Base-by-base conservation (phyloP, 1,140 invertebrate genomes). In the Conus ventricosus region DNA sequence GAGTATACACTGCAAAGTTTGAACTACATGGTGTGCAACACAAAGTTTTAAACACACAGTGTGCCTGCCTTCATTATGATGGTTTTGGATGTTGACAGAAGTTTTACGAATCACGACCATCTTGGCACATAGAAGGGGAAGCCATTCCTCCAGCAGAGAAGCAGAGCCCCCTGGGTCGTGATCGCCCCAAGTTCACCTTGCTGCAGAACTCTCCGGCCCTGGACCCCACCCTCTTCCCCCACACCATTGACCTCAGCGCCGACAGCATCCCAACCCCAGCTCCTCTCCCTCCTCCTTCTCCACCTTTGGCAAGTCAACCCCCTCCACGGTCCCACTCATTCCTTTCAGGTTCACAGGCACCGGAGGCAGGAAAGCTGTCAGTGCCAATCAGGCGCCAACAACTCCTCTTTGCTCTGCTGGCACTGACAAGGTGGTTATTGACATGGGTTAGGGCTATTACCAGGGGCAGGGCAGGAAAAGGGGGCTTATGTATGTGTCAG, bases 241-340 rank as follows among this genome's bases (percentile, higher is more conserved):
- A 91, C 23, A 84, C 63, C 55, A 87, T 80, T 23, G 88, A 89
- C 88, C 88, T 86, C 88, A 91, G 88, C 76, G 86, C 57, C 86
- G 91, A 71, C 87, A 87, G 71, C 54, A 13, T 87, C 20, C 10
- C 85, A 6, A 60, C 57, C 84, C 55, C 15, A 17, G n/a, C n/a
- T 20, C 60, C 25, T 51, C 85, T 25, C 78, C 90, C 25, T 92
- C 92, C 15, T 90, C 92, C 60, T 93, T 93, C 90, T 91, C 92
- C 13, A 93, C 92, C 23, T 93, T 93, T 88, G 92, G 92, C 7
- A 93, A 93, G 84, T 91, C 92, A 17, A 90, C 92, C 25, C 82
- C 82, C 17, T 63, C 82, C 13, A 57, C 55, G 0, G 6, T 7
- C 20, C 11, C 51, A 11, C 17, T 53, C 23, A 54, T 53, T 10